Base-by-base conservation (phyloP, 2,888 invertebrate genomes). In the Sialis fuliginosa region DNA sequence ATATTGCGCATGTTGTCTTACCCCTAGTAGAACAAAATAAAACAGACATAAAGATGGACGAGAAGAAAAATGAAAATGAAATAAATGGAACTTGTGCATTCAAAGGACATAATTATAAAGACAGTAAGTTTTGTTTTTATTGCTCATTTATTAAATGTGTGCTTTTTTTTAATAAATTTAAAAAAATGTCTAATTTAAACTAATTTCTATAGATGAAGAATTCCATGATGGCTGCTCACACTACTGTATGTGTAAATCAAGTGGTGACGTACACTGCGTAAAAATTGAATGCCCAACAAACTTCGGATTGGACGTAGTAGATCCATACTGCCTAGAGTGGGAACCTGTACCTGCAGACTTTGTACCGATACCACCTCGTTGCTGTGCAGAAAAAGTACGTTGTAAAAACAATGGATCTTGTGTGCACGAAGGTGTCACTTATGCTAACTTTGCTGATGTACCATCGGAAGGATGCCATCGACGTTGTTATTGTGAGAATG, bases 331-430 rank as follows among this genome's bases (percentile, higher is more conserved):
- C 58, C 69, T 90, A 6, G 77, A 81, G 52, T 91, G 91, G 91
- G 88, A 88, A 50, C 81, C 85, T 0, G 79, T 78, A 22, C 87
- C 87, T 0, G 73, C 79, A 0, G 68, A 78, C 57, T 81, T 81
- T 52, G 67, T 70, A 1, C 77, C 86, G 0, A 69, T 70, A 37
- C 77, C 84, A 0, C 89, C 89, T 0, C 76, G 79, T 55, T 90
- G 89, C 61, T 90, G 89, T 57, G 86, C 88, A 0, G 73, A 86
- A 53, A 72, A 81, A 50, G 77, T 89, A 50, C 71, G 74, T 34
- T 90, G 89, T 54, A 71, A 81, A 49, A 80, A 81, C 59, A 88
- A 89, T 58, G 88, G 89, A 1, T 84, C 87, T 1, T 91, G 91
- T 57, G 66, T 71, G 46, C 83, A 81, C 57, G 75, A 80, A 52